Evolutionary conservation across 2,113 vertebrate species (phyloP), one percentile per base, ranked within the genome.

Genomic region (Myxocyprinus asiaticus): DNA sequence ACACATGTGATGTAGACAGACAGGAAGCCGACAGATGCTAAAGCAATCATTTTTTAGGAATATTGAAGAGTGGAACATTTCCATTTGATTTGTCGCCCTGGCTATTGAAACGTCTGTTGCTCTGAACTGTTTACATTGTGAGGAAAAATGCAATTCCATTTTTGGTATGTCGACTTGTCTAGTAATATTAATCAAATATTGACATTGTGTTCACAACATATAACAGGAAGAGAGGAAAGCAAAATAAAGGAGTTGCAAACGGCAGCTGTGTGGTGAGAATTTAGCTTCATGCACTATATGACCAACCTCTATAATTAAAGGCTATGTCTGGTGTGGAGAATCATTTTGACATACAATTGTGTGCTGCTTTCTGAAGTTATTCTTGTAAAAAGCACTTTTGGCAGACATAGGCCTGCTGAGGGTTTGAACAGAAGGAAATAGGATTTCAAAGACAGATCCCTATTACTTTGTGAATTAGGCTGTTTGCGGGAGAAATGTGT

Each of bases 11-110:
- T 73, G 83, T 84, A 76, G 74, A 80, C 63, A 75, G 53, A 76
- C 81, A 87, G 76, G 73, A 82, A 58, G 81, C 82, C 82, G 76
- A 81, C 85, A 75, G 85, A 86, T 67, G 73, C 79, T 80, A 83
- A 87, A 85, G 78, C 81, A 86, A 86, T 86, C 76, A 83, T 74
- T 82, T 71, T 51, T 83, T 45, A 61, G 47, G 48, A 86, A 81
- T 83, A 84, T 83, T 83, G 72, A 53, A 81, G 53, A 76, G 77
- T 84, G 79, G 53, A 79, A 76, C 81, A 85, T 88, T 87, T 63
- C 83, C 67, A 83, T 87, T 86, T 80, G 90, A 90, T 89, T 82
- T 70, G 70, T 58, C 51, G 44, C 83, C 75, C 83, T 73, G 82
- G 48, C 81, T 82, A 68, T 85, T 84, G 77, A 87, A 87, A 81